Evolutionary conservation across 2,888 invertebrate genomes (phyloP), one percentile per base, ranked within the genome.

Genomic region (Esperia sulphurella): DNA sequence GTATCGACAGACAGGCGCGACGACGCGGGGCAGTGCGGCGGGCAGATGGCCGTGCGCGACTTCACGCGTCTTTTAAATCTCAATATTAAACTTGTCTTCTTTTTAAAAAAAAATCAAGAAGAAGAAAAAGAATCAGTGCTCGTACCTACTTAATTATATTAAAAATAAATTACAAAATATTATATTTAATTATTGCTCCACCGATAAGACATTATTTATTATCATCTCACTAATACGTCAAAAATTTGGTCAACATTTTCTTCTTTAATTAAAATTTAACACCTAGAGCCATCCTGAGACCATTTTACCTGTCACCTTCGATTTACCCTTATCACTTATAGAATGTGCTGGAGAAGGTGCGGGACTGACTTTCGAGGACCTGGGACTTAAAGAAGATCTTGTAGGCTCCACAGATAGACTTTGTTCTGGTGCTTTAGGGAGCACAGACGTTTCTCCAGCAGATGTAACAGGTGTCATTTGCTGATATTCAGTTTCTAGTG

Each of bases 281-380:
- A 31, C 31, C n/a, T 35, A 35, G 47, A 95, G 90, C 95, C 95
- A 95, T 1, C 95, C 95, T 12, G 94, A 92, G 52, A 94, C 92
- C 55, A 94, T 90, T 79, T 92, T 93, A 0, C 95, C 95, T 0
- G 94, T 94, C 0, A 93, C 92, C 66, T 92, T 94, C 2, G 95
- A 95, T 68, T 92, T 94, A 9, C 95, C 95, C 50, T 91, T 92
- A 49, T 90, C 92, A 14, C 39, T 14, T 12, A n/a, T 2, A 10
- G 37, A 37, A 6, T 12, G n/a, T 12, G 37, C 7, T 39, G 39
- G 13, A 1, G 14, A 13, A 1, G 79, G 57, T 3, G 74, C 70
- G 10, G 90, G 83, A 55, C 74, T 90, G 47, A 69, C 88, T 75
- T 65, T 81, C 83, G 73, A 54, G 41, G 75, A 68, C 30, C 77